phyloP scores from a whole-genome alignment of 1,140 invertebrate species.

The Steinernema feltiae region DNA sequence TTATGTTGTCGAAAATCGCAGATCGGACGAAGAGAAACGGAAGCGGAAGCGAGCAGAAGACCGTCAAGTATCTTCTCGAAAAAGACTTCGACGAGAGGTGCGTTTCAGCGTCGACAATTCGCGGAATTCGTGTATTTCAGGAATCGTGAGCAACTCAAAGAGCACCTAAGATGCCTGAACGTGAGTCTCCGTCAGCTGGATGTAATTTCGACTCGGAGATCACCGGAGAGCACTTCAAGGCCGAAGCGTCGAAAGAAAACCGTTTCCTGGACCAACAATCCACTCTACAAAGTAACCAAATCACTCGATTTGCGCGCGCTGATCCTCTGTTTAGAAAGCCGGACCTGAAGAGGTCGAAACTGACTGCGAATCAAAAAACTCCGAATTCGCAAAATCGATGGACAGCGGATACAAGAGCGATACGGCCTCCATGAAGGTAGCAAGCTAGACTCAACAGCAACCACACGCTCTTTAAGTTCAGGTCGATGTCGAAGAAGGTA shows the following conservation, averaged over 20 bases:
- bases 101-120: background rate
- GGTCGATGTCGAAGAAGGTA: too few species aligned
- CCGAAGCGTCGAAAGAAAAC: background rate
- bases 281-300: background rate
- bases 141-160: background rate
- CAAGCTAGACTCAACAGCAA: background rate
- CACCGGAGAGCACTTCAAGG: too few species aligned
- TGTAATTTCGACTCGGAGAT: background rate
- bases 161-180: background rate
- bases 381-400: background rate
- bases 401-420: constrained; percentile 10
- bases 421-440: background rate
- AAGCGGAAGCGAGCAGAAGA: background rate
- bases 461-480: too few species aligned
- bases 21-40: background rate
- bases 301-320: background rate
- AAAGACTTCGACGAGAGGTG: background rate
- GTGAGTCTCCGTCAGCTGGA: background rate
- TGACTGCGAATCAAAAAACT: constrained; percentile 6
- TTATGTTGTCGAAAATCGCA: background rate
- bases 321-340: background rate
- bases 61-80: background rate
- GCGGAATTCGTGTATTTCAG: background rate
- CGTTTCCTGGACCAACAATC: background rate
- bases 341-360: background rate